A percentile compares a stretch with the other conserved stretches of the same genome.
phyloP scores from a whole-genome alignment of 2,888 invertebrate genomes.

The Mechanitis messenoides region DNA sequence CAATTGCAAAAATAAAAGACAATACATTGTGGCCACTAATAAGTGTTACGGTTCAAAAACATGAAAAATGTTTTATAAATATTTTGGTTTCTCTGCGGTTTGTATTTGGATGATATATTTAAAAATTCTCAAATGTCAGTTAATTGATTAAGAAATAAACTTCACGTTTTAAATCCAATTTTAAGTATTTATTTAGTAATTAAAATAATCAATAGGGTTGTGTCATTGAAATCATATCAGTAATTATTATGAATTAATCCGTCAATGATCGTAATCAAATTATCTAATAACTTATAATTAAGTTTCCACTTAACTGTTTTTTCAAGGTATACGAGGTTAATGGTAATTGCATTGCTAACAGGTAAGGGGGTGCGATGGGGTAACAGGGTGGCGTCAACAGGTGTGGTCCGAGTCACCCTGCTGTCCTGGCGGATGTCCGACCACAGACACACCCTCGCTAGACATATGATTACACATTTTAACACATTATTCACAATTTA shows the following conservation, averaged over 20 bases:
- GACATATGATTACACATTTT: neutral
- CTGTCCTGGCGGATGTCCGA: constrained; percentile 10
- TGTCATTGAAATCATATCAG: neutral
- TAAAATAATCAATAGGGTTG: neutral
- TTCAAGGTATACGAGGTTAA: neutral
- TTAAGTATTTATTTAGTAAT: no score
- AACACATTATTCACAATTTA: neutral
- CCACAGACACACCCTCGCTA: constrained; percentile 17
- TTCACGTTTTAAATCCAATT: no score
- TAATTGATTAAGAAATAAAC: no score
- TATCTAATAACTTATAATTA: neutral
- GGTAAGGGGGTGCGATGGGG: neutral
- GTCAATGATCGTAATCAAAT: neutral
- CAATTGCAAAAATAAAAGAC: no score
- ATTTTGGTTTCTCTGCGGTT: no score
- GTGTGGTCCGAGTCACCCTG: constrained; percentile 15
- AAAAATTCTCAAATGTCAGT: no score
- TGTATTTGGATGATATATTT: no score
- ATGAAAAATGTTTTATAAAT: no score
- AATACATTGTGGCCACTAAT: no score
- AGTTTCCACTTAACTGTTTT: neutral
- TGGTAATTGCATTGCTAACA: constrained; percentile 1
- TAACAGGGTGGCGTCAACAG: constrained; percentile 14
- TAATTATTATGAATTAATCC: neutral
- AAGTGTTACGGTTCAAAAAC: no score